These are phyloP conservation scores for Candoia aspera DNA, from an alignment of 2,113 vertebrate species.

Conservation along the genomic window DNA sequence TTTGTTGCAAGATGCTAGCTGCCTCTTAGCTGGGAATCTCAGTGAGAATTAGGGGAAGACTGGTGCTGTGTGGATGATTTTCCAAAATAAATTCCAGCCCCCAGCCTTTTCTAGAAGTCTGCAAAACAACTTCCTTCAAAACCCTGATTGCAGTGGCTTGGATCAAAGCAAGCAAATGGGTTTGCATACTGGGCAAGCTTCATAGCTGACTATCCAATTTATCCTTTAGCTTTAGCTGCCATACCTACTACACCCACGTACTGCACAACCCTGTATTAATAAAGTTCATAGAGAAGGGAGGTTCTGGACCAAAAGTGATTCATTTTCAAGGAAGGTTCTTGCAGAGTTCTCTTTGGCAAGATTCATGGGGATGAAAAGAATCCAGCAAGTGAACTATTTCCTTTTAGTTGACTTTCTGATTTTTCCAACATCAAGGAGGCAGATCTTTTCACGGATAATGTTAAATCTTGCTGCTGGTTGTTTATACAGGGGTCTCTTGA, in stretches of 20 bases:
- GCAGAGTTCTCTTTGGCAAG: no score
- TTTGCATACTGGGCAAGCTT: not conserved
- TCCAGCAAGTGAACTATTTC: no score
- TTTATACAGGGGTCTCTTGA: no score
- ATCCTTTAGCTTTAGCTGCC: not conserved
- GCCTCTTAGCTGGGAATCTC: not conserved
- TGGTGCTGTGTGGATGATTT: not conserved
- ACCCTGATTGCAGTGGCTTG: not conserved
- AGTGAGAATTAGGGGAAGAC: not conserved
- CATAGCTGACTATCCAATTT: not conserved
- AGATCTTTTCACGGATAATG: no score
- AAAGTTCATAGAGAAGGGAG: not conserved
- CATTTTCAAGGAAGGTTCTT: no score
- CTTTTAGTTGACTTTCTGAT: no score
- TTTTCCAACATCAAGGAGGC: no score
- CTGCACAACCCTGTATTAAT: not conserved
- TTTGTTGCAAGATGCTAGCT: not conserved
- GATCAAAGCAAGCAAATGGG: not conserved
- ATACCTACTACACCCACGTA: not conserved
- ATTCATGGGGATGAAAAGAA: no score
- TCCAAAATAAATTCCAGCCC: not conserved
- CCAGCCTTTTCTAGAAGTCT: not conserved
- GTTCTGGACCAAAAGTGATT: not conserved
- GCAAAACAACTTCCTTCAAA: not conserved
- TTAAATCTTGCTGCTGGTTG: no score